phyloP scores from a whole-genome alignment of 1,140 invertebrate species.

The Eurosta solidaginis region DNA sequence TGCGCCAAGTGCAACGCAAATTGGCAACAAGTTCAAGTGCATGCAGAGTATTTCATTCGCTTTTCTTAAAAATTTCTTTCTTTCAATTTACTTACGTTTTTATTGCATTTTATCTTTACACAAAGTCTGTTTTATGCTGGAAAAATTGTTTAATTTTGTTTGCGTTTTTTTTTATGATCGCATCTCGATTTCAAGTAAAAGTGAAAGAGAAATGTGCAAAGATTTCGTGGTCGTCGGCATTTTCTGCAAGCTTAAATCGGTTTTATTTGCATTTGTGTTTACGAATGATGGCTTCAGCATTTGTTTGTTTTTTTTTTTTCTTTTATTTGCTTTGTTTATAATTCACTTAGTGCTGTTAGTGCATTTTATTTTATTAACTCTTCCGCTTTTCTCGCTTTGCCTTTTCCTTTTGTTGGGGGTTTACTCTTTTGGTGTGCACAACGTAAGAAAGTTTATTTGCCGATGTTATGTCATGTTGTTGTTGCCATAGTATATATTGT shows the following conservation, averaged over 20 bases:
- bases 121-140: not conserved
- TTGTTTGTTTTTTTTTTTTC: no score
- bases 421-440: no score
- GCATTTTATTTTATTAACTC: no score
- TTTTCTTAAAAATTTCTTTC: not conserved
- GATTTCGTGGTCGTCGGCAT: no score
- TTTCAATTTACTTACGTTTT: not conserved
- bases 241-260: no score
- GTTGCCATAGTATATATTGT: not conserved
- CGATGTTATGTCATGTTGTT: not conserved
- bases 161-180: not conserved
- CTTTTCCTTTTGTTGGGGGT: not conserved
- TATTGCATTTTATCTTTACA: not conserved
- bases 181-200: not conserved
- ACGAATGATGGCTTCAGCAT: no score
- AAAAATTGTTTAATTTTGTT: not conserved
- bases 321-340: no score
- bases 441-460: constrained; percentile 16
- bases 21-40: constrained; percentile 35
- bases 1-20: constrained; percentile 1
- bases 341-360: no score
- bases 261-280: no score
- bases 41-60: not conserved
- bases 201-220: not conserved
- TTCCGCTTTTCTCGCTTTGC: no score